Evolutionary conservation across 1,140 invertebrate genomes (phyloP).

Genomic region (Vanessa atalanta): DNA sequence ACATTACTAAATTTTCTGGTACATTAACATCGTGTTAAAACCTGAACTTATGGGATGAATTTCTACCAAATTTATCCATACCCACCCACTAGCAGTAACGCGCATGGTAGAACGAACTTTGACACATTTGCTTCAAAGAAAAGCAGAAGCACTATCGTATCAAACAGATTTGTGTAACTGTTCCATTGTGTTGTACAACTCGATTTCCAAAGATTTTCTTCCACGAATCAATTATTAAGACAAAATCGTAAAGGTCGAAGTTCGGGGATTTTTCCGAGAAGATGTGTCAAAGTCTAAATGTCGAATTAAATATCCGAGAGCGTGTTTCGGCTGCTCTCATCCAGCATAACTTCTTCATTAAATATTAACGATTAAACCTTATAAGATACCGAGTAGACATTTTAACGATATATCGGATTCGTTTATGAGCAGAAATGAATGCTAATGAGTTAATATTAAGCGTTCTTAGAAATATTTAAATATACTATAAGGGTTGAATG

Average conservation of each 20-base stretch:
- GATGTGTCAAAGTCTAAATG: slow-evolving; percentile 7
- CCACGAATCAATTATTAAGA: not conserved
- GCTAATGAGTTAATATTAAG: not conserved
- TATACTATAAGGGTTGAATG: not conserved
- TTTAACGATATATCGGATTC: not conserved
- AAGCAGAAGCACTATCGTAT: no score
- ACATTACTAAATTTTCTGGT: no score
- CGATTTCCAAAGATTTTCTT: not conserved
- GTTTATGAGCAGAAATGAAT: not conserved
- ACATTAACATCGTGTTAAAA: no score
- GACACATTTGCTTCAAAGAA: no score
- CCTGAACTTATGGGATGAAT: no score
- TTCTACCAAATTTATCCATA: no score
- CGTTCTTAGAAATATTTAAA: not conserved
- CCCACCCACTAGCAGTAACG: no score
- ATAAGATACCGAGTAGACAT: slow-evolving; percentile 3
- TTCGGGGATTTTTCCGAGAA: not conserved
- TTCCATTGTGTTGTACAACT: not conserved
- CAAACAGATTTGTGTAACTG: no score
- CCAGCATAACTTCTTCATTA: not conserved
- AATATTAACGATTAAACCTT: slow-evolving; percentile 1
- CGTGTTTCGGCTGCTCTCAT: not conserved
- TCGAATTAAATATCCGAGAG: not conserved
- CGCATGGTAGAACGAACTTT: no score
- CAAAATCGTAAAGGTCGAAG: slow-evolving; percentile 1